These are phyloP conservation scores for Craterocephalus amniculus DNA, from an alignment of 2,797 vertebrate species.

Conservation along the genomic window DNA sequence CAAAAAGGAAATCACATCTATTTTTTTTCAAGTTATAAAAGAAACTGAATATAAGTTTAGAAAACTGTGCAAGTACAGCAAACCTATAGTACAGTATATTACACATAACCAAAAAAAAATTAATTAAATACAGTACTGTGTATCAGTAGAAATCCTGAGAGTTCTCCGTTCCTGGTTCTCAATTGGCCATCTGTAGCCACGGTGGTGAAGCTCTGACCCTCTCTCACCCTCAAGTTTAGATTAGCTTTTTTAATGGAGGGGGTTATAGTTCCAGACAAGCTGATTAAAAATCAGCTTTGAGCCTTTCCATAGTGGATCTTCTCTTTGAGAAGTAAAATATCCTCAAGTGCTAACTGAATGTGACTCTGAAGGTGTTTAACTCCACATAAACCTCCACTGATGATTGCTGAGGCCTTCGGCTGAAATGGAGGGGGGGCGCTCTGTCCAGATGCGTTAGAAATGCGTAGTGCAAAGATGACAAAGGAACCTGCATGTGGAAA, in stretches of 20 bases:
- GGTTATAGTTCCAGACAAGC: slow-evolving; percentile 50
- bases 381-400: slow-evolving; percentile 52
- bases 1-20: slow-evolving; percentile 77
- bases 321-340: slow-evolving; percentile 71
- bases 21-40: slow-evolving; percentile 83
- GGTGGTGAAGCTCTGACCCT: slow-evolving; percentile 62
- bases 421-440: slow-evolving; percentile 45
- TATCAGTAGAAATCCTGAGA: slow-evolving; percentile 89
- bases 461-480: slow-evolving; percentile 84
- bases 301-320: slow-evolving; percentile 63
- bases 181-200: slow-evolving; percentile 68
- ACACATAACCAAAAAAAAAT: slow-evolving; percentile 79
- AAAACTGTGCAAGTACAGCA: slow-evolving; percentile 91
- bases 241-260: not conserved
- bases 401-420: slow-evolving; percentile 64
- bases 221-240: slow-evolving; percentile 19
- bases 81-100: slow-evolving; percentile 89
- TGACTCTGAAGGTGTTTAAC: slow-evolving; percentile 38
- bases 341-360: slow-evolving; percentile 52
- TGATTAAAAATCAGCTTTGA: slow-evolving; percentile 47
- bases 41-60: slow-evolving; percentile 74
- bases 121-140: slow-evolving; percentile 87
- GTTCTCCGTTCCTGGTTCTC: slow-evolving; percentile 81
- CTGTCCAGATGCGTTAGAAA: slow-evolving; percentile 46
- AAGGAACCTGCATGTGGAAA: slow-evolving; percentile 77